Conservation (phyloP, 1,140 invertebrate genomes). For the Gonatopus flavifemur region DNA sequence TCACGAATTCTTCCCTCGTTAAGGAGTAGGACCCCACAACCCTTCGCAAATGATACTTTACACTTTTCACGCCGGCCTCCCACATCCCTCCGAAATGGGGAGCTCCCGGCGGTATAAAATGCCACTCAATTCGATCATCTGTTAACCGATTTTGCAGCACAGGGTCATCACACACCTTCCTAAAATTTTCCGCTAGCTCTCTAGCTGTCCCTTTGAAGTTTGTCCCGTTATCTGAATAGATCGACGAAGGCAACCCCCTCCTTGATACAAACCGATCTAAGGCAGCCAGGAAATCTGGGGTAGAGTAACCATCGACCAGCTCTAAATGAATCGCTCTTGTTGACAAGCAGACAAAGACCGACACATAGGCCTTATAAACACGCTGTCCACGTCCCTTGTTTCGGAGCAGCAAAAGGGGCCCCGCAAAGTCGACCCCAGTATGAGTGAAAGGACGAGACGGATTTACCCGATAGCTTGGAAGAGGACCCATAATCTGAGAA, state of each 20-base stretch:
- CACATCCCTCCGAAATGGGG: background rate
- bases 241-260: background rate
- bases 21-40: no score
- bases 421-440: slow-evolving; percentile 20
- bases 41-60: no score
- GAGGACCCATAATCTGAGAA: background rate
- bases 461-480: slow-evolving; percentile 17
- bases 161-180: no score
- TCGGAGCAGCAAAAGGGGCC: slow-evolving; percentile 7
- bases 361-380: slow-evolving; percentile 17
- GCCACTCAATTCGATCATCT: background rate
- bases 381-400: background rate
- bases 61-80: no score
- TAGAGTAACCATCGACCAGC: background rate
- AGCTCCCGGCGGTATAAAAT: background rate
- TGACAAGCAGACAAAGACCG: slow-evolving; percentile 25
- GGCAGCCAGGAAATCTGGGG: background rate
- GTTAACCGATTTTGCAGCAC: no score
- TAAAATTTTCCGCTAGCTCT: background rate
- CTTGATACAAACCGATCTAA: background rate
- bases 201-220: background rate
- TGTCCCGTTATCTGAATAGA: background rate
- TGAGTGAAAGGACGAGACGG: slow-evolving; percentile 10
- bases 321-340: slow-evolving; percentile 9
- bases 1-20: no score